Percentiles rank a stretch among this genome's conserved stretches.
Evolutionary conservation across 2,113 vertebrate species (phyloP).

Genomic region (Halcyon senegalensis): DNA sequence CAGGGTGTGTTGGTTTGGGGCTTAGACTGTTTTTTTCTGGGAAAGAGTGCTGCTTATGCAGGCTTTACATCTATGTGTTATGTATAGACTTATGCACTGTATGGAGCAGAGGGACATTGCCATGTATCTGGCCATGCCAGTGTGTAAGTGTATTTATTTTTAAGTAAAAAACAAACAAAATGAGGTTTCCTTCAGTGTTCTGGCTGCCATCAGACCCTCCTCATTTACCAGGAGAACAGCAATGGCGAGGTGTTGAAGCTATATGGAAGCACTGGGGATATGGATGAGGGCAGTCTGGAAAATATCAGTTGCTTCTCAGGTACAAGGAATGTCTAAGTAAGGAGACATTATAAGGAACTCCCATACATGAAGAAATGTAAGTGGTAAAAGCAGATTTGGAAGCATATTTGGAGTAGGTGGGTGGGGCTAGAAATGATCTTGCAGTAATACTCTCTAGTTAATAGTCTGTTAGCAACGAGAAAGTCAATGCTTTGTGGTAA

Average conservation of each 20-base stretch:
- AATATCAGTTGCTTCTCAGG: constrained; percentile 46
- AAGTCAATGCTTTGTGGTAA: neutral
- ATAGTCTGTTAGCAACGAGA: neutral
- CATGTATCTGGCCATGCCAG: neutral
- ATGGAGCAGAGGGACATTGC: neutral
- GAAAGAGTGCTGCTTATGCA: neutral
- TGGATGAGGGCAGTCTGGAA: constrained; percentile 55
- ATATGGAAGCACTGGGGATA: constrained; percentile 58
- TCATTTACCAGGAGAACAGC: constrained; percentile 10
- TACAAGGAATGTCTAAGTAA: constrained; percentile 45
- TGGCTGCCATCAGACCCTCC: constrained; percentile 25
- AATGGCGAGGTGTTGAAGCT: neutral
- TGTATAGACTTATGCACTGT: neutral
- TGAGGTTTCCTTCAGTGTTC: constrained; percentile 23
- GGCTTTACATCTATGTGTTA: neutral
- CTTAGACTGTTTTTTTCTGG: neutral
- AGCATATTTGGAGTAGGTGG: neutral
- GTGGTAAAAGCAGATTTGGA: constrained; percentile 21
- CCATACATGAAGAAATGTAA: neutral
- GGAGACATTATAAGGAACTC: constrained; percentile 10
- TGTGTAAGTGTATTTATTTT: neutral
- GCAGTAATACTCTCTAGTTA: neutral
- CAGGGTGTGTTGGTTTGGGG: neutral
- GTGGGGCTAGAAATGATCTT: neutral
- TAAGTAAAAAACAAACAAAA: constrained; percentile 11